Conservation (phyloP, 2,113 vertebrate species). For the Psephotus haematonotus region DNA sequence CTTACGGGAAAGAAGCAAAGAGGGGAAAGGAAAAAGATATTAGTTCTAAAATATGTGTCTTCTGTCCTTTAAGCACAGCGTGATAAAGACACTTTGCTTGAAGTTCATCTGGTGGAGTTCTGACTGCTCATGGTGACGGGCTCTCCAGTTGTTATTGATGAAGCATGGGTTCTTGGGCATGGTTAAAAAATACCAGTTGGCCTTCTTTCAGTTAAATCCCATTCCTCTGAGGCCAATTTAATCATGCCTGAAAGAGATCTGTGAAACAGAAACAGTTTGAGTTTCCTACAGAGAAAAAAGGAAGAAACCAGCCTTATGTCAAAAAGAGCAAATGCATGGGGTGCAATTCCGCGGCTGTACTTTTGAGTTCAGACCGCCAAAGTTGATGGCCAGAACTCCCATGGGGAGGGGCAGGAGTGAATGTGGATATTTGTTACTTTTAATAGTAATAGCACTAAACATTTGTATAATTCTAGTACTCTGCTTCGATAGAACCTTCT, state of each 20-base stretch:
- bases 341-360: not conserved
- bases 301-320: not conserved
- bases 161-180: not conserved
- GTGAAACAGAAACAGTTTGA: conserved; percentile 37
- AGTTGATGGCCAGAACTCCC: not conserved
- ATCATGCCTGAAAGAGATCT: conserved; percentile 22
- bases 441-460: not conserved
- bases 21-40: not conserved
- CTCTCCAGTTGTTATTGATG: conserved; percentile 36
- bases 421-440: not conserved
- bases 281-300: conserved; percentile 52
- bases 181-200: conserved; percentile 32
- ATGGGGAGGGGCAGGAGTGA: not conserved
- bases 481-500: not conserved
- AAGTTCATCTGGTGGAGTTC: not conserved
- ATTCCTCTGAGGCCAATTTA: conserved; percentile 22
- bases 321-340: not conserved
- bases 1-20: not conserved
- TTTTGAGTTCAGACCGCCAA: not conserved
- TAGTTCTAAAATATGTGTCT: not conserved
- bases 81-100: not conserved
- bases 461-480: not conserved
- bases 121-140: not conserved
- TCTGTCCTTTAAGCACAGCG: not conserved
- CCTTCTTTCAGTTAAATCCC: conserved; percentile 27